A percentile compares a stretch with the other conserved stretches of the same genome.
phyloP scores from a whole-genome alignment of 2,113 vertebrate species.

The Corythaeola cristata region DNA sequence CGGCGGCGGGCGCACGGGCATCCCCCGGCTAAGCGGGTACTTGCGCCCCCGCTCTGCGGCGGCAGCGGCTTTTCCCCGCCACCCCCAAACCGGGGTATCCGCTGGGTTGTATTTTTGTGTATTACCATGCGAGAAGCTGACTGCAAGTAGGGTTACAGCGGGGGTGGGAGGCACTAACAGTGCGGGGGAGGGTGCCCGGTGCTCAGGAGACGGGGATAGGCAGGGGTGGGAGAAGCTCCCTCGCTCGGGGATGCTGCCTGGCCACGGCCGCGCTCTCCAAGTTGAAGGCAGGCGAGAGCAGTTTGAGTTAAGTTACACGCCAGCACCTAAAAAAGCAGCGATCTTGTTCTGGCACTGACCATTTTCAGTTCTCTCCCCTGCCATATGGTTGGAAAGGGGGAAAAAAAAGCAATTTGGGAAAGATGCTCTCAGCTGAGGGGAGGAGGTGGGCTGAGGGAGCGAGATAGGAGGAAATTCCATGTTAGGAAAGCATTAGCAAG shows the following conservation, averaged over 20 bases:
- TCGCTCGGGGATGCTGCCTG: no score
- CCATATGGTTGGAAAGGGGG: conserved; percentile 26
- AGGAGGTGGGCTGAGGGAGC: conserved; percentile 62
- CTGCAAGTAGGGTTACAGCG: background rate
- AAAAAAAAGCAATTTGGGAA: conserved; percentile 20
- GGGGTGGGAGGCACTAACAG: background rate
- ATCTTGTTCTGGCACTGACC: conserved; percentile 36
- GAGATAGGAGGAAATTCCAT: conserved; percentile 80
- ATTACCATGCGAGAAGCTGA: background rate
- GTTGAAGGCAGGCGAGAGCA: background rate
- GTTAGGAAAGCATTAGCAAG: conserved; percentile 81
- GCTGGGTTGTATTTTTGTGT: background rate
- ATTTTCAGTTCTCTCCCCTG: conserved; percentile 57
- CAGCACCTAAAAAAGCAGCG: conserved; percentile 13
- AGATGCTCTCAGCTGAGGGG: conserved; percentile 41
- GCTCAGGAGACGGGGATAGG: background rate
- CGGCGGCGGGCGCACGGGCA: background rate
- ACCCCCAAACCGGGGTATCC: background rate
- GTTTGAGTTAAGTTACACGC: background rate
- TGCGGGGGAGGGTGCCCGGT: background rate
- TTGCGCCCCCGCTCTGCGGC: no score
- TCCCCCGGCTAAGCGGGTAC: background rate
- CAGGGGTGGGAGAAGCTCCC: background rate
- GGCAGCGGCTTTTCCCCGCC: background rate
- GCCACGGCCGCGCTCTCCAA: background rate